phyloP scores from a whole-genome alignment of 2,888 invertebrate species.

The Sphaeridia pumilis region DNA sequence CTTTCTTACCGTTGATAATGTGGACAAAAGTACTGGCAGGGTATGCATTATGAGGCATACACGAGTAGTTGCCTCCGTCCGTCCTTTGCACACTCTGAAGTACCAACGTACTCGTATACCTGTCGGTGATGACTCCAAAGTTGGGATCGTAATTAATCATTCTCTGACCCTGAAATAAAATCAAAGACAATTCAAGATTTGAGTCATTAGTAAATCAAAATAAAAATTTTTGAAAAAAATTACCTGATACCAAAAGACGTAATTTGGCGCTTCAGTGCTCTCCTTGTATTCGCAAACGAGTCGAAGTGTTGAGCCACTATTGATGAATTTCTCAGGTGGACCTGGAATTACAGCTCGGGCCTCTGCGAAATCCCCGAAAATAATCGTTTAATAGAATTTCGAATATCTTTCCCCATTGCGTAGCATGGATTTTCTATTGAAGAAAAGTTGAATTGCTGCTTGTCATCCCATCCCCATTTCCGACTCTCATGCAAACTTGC shows the following conservation, averaged over 20 bases:
- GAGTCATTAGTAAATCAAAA: too few species aligned
- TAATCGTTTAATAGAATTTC: too few species aligned
- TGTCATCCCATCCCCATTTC: too few species aligned
- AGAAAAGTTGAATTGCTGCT: too few species aligned
- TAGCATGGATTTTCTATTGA: too few species aligned
- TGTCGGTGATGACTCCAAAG: slow-evolving; percentile 72
- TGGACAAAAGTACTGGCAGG: slow-evolving; percentile 79
- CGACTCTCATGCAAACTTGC: too few species aligned
- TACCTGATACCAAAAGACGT: slow-evolving; percentile 43
- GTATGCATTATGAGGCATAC: slow-evolving; percentile 76
- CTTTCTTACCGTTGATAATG: slow-evolving; percentile 70
- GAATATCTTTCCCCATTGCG: too few species aligned
- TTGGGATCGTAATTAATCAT: slow-evolving; percentile 83
- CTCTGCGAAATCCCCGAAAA: too few species aligned
- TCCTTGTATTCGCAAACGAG: slow-evolving; percentile 39
- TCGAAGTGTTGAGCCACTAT: slow-evolving; percentile 40
- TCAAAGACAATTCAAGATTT: too few species aligned
- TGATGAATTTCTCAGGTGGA: slow-evolving; percentile 41
- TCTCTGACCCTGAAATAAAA: slow-evolving; percentile 43
- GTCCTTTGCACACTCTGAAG: slow-evolving; percentile 46
- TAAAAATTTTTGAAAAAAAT: slow-evolving; percentile 2
- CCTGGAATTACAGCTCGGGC: slow-evolving; percentile 40
- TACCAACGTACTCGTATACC: slow-evolving; percentile 44
- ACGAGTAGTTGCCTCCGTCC: slow-evolving; percentile 75
- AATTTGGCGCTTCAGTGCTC: slow-evolving; percentile 39